Conservation (phyloP, 1,140 invertebrate species). For the Triops longicaudatus region DNA sequence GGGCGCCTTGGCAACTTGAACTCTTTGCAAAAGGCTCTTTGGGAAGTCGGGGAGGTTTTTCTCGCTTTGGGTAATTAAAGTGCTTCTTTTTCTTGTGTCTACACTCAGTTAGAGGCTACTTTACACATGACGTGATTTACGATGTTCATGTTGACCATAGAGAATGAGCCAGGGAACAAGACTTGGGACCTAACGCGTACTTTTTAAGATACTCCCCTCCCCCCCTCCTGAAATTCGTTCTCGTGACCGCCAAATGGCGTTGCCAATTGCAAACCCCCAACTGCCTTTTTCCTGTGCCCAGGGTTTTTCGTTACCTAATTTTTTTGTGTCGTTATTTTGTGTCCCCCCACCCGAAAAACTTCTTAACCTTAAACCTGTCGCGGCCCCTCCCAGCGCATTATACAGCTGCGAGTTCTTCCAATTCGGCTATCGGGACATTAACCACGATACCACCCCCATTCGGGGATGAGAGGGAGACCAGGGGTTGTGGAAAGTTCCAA, state of each 20-base stretch:
- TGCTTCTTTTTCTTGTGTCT: constrained; percentile 15
- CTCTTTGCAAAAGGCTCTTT: not conserved
- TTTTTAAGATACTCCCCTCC: not conserved
- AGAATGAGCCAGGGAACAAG: constrained; percentile 1
- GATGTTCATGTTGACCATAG: constrained; percentile 1
- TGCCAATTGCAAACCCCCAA: not conserved
- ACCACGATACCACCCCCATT: not conserved
- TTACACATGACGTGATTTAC: constrained; percentile 15
- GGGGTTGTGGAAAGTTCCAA: not conserved
- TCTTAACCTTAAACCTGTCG: not conserved
- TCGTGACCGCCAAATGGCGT: not conserved
- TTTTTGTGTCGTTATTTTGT: not conserved
- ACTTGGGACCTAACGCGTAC: not conserved
- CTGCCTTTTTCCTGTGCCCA: not conserved
- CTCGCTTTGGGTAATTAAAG: not conserved
- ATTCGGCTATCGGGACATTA: not conserved
- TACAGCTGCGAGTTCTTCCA: not conserved
- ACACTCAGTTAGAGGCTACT: constrained; percentile 14
- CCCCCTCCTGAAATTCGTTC: not conserved
- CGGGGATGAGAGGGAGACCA: not conserved
- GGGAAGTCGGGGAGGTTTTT: not conserved
- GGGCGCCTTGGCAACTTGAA: not conserved
- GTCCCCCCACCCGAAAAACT: not conserved
- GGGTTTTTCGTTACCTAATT: constrained; percentile 3
- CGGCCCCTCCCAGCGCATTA: constrained; percentile 3